phyloP scores from a whole-genome alignment of 2,113 vertebrate species.

The Cinclus cinclus region DNA sequence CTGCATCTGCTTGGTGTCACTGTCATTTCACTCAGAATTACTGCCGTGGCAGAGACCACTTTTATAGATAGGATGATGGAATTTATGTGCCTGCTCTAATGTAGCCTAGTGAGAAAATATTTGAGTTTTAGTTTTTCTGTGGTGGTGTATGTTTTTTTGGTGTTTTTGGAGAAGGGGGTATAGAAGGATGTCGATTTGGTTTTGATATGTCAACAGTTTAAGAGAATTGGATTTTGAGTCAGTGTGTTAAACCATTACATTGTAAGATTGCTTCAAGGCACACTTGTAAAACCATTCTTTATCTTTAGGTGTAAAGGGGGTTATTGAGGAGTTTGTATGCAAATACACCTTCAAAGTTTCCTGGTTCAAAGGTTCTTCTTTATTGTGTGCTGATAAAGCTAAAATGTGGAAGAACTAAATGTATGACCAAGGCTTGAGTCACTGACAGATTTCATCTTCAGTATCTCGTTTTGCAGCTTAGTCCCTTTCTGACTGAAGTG shows the following conservation, averaged over 20 bases:
- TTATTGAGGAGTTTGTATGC: not conserved
- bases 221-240: not conserved
- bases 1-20: not conserved
- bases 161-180: not conserved
- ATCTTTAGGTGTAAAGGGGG: not conserved
- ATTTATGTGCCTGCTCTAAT: not conserved
- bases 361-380: constrained; percentile 19
- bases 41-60: not conserved
- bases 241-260: not conserved
- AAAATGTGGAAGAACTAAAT: not conserved
- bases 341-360: not conserved
- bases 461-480: not conserved
- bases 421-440: not conserved
- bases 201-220: not conserved
- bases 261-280: not conserved
- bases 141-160: not conserved
- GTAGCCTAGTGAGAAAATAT: not conserved
- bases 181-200: not conserved
- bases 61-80: not conserved
- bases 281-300: not conserved
- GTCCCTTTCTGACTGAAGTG: not conserved
- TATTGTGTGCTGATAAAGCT: not conserved
- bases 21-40: not conserved
- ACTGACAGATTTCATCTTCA: not conserved
- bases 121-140: not conserved